These are phyloP conservation scores for Orchesella cincta DNA, from an alignment of 1,140 invertebrate genomes.

Conservation along the genomic window DNA sequence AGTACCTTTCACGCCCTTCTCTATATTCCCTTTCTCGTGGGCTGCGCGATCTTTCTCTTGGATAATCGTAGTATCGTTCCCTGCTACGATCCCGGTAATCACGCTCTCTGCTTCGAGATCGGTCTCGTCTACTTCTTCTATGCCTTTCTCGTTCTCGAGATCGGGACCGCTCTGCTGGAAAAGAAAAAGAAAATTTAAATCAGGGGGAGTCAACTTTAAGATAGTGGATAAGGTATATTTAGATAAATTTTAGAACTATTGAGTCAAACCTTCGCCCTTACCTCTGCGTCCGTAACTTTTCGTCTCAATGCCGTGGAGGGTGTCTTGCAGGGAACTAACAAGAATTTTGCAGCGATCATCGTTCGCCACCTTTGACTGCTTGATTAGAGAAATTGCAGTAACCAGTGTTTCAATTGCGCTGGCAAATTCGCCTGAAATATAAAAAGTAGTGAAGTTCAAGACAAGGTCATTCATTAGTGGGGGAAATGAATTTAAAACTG, in stretches of 20 bases:
- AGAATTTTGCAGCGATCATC: slow-evolving; percentile 98
- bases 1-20: slow-evolving; percentile 23
- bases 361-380: slow-evolving; percentile 95
- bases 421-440: slow-evolving; percentile 79
- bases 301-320: slow-evolving; percentile 92
- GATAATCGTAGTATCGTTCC: slow-evolving; percentile 64
- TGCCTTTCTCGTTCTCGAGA: slow-evolving; percentile 74
- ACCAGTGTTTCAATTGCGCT: slow-evolving; percentile 98
- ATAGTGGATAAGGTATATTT: no score
- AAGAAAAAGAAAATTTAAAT: no score
- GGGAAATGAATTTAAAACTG: background rate
- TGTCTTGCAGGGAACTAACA: slow-evolving; percentile 95
- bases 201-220: no score
- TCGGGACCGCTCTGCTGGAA: slow-evolving; percentile 68
- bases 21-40: slow-evolving; percentile 50
- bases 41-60: slow-evolving; percentile 56
- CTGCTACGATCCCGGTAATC: slow-evolving; percentile 72
- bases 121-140: slow-evolving; percentile 68
- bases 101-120: slow-evolving; percentile 76
- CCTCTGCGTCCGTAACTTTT: slow-evolving; percentile 83
- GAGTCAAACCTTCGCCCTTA: no score
- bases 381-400: slow-evolving; percentile 97
- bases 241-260: no score
- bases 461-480: slow-evolving; percentile 27
- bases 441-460: background rate